phyloP scores from a whole-genome alignment of 1,140 invertebrate species.

The Ips typographus region DNA sequence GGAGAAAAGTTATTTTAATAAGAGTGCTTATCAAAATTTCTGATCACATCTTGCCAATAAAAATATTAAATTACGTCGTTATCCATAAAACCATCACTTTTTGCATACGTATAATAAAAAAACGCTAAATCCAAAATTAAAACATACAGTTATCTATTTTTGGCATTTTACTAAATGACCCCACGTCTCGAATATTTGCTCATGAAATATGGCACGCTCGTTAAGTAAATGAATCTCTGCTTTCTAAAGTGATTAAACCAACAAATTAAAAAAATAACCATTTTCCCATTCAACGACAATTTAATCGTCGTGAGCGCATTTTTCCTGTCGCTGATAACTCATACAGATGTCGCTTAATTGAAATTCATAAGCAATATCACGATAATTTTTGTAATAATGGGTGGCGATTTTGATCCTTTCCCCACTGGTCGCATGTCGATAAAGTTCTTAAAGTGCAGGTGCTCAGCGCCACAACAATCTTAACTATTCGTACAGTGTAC shows the following conservation, averaged over 20 bases:
- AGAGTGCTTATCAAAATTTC: no score
- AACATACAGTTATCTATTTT: no score
- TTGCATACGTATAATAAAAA: no score
- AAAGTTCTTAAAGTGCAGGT: not conserved
- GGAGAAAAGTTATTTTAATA: no score
- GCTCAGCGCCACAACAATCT: no score
- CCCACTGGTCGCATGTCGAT: not conserved
- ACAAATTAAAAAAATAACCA: not conserved
- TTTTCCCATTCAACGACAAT: not conserved
- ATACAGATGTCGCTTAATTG: constrained; percentile 9
- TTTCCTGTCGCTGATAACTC: constrained; percentile 12
- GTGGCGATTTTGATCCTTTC: constrained; percentile 9
- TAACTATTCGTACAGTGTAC: no score
- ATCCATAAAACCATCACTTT: no score
- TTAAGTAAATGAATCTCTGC: constrained; percentile 1
- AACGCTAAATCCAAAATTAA: no score
- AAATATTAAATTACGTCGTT: no score
- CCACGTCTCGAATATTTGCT: not conserved
- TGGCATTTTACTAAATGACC: no score
- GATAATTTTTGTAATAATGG: not conserved
- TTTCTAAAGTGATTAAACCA: not conserved
- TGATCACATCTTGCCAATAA: no score
- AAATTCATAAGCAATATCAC: constrained; percentile 4
- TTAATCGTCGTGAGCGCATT: not conserved
- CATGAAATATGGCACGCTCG: not conserved